Percentiles rank a stretch among this genome's conserved stretches.
Evolutionary conservation across 2,888 invertebrate genomes (phyloP).

Genomic region (Melipona bicolor): DNA sequence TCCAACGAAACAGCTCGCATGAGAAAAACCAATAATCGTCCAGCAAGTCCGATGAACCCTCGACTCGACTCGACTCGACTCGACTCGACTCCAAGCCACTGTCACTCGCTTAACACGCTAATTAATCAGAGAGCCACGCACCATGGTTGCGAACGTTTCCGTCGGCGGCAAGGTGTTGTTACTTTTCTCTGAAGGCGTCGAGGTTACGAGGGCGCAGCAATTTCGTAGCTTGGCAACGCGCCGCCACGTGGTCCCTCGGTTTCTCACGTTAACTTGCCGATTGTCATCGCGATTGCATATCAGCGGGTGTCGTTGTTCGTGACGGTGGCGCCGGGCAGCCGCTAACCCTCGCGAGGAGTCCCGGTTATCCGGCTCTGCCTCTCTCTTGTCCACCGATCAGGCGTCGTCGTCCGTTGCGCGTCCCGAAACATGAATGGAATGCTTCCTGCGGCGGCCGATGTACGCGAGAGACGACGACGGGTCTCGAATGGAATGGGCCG

Average conservation of each 20-base stretch:
- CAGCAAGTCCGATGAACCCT: not conserved
- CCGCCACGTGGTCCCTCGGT: conserved; percentile 55
- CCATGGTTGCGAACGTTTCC: no score
- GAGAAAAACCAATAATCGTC: not conserved
- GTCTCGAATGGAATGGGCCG: conserved; percentile 67
- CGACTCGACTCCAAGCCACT: not conserved
- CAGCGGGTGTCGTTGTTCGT: conserved; percentile 56
- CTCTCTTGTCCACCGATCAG: conserved; percentile 65
- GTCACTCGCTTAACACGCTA: no score
- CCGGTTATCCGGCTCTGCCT: conserved; percentile 56
- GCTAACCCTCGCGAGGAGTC: conserved; percentile 43
- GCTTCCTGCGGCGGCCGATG: conserved; percentile 73
- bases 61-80: not conserved
- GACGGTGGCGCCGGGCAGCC: conserved; percentile 63
- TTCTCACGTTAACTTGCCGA: conserved; percentile 48
- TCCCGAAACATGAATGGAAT: conserved; percentile 81
- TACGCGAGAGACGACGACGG: conserved; percentile 62
- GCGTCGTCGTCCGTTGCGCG: conserved; percentile 66
- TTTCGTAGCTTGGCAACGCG: not conserved
- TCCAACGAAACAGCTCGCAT: not conserved
- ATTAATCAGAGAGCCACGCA: no score
- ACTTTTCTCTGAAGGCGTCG: no score
- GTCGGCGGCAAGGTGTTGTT: no score
- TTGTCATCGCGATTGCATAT: conserved; percentile 54
- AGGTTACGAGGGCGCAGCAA: no score